phyloP scores from a whole-genome alignment of 2,888 invertebrate species.

The Hemistola chrysoprasaria region DNA sequence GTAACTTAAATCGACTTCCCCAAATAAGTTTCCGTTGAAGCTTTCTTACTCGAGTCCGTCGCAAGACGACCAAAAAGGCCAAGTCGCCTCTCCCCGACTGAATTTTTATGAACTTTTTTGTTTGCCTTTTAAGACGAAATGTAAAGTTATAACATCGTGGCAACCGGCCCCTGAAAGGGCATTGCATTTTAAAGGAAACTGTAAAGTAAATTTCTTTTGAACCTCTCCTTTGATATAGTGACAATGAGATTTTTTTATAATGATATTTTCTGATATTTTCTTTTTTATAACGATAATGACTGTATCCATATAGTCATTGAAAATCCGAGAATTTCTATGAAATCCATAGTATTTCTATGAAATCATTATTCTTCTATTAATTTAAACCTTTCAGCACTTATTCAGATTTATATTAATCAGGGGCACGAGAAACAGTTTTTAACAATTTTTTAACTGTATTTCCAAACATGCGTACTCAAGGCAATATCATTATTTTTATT shows the following conservation, averaged over 20 bases:
- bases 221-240: slow-evolving; percentile 32
- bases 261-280: no score
- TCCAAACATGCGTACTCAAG: slow-evolving; percentile 17
- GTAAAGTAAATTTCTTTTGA: slow-evolving; percentile 48
- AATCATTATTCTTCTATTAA: no score
- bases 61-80: slow-evolving; percentile 59
- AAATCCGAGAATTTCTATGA: no score
- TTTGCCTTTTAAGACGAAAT: slow-evolving; percentile 59
- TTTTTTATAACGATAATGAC: no score
- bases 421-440: slow-evolving; percentile 10
- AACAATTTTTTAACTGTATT: slow-evolving; percentile 19
- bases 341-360: no score
- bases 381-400: no score
- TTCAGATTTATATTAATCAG: not conserved
- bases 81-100: slow-evolving; percentile 51
- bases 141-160: slow-evolving; percentile 54
- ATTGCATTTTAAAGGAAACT: slow-evolving; percentile 52
- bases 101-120: slow-evolving; percentile 74
- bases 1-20: slow-evolving; percentile 76
- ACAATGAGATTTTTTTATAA: slow-evolving; percentile 19
- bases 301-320: no score
- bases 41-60: slow-evolving; percentile 52
- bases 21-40: slow-evolving; percentile 61
- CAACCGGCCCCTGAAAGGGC: slow-evolving; percentile 48
- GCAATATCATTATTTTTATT: slow-evolving; percentile 23